Conservation (phyloP, 2,888 invertebrate species). For the Dichetophora obliterata region DNA sequence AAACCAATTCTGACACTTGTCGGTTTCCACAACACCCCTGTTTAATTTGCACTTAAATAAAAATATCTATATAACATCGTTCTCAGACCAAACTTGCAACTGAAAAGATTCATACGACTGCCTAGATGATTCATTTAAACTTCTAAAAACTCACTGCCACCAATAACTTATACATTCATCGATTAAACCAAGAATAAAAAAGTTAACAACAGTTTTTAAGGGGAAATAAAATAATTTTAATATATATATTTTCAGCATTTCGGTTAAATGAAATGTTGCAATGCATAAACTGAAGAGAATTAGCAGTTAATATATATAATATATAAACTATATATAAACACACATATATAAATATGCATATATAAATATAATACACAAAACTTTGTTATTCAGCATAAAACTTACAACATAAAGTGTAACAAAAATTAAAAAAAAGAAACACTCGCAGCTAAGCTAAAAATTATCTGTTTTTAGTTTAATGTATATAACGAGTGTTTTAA, state of each 20-base stretch:
- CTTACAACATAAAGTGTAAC: neutral
- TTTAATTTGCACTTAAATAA: no score
- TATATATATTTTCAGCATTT: constrained; percentile 19
- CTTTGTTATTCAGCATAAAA: neutral
- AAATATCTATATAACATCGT: no score
- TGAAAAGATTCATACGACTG: no score
- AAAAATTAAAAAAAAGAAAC: constrained; percentile 37
- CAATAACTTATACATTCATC: no score
- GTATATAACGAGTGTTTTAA: neutral
- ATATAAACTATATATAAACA: neutral
- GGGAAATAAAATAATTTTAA: constrained; percentile 27
- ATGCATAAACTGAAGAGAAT: neutral
- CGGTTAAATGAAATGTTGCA: neutral
- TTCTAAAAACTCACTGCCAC: no score
- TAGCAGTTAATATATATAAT: neutral
- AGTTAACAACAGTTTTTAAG: neutral
- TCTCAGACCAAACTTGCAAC: no score
- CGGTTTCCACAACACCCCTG: no score
- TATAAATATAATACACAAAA: constrained; percentile 17
- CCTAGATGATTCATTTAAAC: no score
- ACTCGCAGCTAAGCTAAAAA: no score
- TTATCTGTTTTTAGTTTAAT: no score
- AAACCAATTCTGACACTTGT: no score
- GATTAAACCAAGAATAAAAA: neutral
- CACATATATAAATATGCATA: no score